Evolutionary conservation across 2,888 invertebrate species (phyloP), one percentile per base, ranked within the genome.

Genomic region (Dorcus hopei): DNA sequence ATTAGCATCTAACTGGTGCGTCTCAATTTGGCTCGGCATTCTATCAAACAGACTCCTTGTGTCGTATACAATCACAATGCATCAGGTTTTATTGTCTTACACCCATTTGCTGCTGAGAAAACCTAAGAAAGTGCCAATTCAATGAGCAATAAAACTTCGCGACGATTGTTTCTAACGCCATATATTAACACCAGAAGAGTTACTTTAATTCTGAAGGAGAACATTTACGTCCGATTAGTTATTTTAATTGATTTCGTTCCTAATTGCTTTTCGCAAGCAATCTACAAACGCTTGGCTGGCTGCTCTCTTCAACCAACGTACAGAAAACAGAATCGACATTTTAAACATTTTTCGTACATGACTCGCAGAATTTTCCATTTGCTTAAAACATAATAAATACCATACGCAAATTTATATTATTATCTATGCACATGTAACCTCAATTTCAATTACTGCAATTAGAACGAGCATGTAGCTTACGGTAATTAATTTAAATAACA

Each of bases 41-140:
- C 72, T 73, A 76, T 76, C 75, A 74, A 70, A 71, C 73, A 70
- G 73, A 72, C 72, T 73, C 73, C 71, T 70, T 64, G 72, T 73
- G 74, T 74, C 75, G 75, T 77, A 77, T 77, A 77, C 77, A 77
- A 76, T 75, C 75, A 75, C 77, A 76, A 79, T 79, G 74, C 77
- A 77, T 79, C 77, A 78, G 76, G 76, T 77, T 79, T 79, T 79
- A 78, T 78, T 78, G 79, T 78, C 77, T 76, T 74, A 75, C 78
- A 77, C 72, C 74, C 76, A 74, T 77, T 75, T 69, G 73, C 72
- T 69, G 74, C 74, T 72, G 74, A 73, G 76, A 74, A 77, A 78
- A 77, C 76, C 74, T 74, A 77, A 77, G 78, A 78, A 78, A 78
- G 76, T 77, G 78, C 77, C 78, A 77, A 78, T 79, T 76, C 77